These are phyloP conservation scores for Varroa destructor DNA, from an alignment of 1,140 invertebrate genomes.

Conservation along the genomic window DNA sequence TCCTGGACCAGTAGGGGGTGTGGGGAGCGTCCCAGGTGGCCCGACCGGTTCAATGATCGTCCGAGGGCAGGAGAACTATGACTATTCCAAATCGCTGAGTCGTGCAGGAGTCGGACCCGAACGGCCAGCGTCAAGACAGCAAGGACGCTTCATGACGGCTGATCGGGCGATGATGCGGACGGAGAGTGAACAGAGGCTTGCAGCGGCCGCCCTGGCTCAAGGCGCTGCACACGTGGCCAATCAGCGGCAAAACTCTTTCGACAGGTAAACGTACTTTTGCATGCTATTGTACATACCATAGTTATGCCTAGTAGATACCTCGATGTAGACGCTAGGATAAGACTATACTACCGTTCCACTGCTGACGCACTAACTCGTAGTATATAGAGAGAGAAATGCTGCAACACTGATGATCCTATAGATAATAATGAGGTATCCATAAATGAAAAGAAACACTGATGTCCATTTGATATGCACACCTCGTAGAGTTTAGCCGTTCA, in stretches of 20 bases:
- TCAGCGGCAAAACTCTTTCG: slow-evolving; percentile 23
- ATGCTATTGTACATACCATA: too few species aligned
- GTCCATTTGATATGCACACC: too few species aligned
- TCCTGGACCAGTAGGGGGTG: slow-evolving; percentile 38
- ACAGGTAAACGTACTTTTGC: background rate
- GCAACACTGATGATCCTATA: too few species aligned
- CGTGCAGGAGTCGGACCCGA: slow-evolving; percentile 13
- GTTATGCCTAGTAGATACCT: too few species aligned
- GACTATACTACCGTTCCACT: too few species aligned
- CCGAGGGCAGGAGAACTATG: slow-evolving; percentile 14
- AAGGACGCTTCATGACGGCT: slow-evolving; percentile 26
- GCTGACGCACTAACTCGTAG: too few species aligned
- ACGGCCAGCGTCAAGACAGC: slow-evolving; percentile 9
- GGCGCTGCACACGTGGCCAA: slow-evolving; percentile 42
- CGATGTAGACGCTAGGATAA: too few species aligned
- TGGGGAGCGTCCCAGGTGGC: background rate
- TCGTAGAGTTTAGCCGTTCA: too few species aligned
- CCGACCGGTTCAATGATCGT: background rate
- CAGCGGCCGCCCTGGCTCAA: slow-evolving; percentile 45
- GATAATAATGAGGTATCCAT: too few species aligned
- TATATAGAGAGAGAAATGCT: too few species aligned
- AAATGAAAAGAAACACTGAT: too few species aligned
- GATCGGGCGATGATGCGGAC: slow-evolving; percentile 25
- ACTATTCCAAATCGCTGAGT: slow-evolving; percentile 28
- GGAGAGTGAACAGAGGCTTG: slow-evolving; percentile 28